phyloP scores from a whole-genome alignment of 1,140 invertebrate species.

The Heliconius melpomene region DNA sequence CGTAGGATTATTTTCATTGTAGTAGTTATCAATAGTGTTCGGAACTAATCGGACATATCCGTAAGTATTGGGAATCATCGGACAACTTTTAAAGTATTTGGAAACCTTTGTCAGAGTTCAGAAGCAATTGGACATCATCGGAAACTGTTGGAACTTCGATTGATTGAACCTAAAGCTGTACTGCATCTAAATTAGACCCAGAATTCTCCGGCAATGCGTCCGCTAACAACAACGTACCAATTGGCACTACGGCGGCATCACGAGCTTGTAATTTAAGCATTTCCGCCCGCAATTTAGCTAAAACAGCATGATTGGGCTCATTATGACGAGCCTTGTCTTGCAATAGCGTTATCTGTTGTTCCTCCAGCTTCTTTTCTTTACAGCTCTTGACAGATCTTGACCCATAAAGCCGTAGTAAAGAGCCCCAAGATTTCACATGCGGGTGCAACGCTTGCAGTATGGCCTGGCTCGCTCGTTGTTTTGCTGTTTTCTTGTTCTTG shows the following conservation, averaged over 20 bases:
- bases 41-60: no score
- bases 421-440: slow-evolving; percentile 97
- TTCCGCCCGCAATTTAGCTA: slow-evolving; percentile 94
- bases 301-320: slow-evolving; percentile 95
- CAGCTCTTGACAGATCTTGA: slow-evolving; percentile 95
- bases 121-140: no score
- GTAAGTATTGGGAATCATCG: no score
- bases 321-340: slow-evolving; percentile 95
- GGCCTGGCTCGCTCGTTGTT: slow-evolving; percentile 97
- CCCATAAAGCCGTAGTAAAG: slow-evolving; percentile 95
- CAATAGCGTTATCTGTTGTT: slow-evolving; percentile 95
- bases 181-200: slow-evolving; percentile 60
- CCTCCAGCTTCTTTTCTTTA: slow-evolving; percentile 96
- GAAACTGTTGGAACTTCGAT: no score
- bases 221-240: slow-evolving; percentile 86
- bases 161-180: background rate
- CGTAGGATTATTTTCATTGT: no score
- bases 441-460: slow-evolving; percentile 95
- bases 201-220: slow-evolving; percentile 84
- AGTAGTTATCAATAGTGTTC: no score
- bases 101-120: no score
- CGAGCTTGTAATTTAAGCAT: slow-evolving; percentile 90
- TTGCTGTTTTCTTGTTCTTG: slow-evolving; percentile 98
- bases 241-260: slow-evolving; percentile 85
- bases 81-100: no score